These are phyloP conservation scores for Caenorhabditis sp. DNA, from an alignment of 2,888 invertebrate species.

Conservation along the genomic window DNA sequence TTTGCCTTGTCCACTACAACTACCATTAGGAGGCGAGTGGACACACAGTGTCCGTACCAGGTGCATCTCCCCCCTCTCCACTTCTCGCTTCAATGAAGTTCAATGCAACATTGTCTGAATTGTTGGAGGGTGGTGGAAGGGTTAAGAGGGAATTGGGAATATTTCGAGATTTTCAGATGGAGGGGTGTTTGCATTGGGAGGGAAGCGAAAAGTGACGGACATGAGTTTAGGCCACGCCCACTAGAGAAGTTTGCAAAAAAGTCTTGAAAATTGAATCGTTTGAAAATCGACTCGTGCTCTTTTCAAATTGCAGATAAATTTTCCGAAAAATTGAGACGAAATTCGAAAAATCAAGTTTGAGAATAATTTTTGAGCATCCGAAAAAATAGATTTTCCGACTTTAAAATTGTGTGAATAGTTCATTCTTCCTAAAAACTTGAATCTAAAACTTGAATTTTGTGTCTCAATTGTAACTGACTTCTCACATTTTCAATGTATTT, in stretches of 20 bases:
- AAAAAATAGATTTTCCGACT: no score
- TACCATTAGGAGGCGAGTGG: slow-evolving; percentile 11
- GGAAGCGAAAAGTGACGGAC: neutral
- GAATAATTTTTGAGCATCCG: no score
- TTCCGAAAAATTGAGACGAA: no score
- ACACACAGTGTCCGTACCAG: slow-evolving; percentile 50
- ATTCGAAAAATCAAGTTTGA: no score
- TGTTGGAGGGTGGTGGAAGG: neutral
- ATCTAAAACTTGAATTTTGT: no score
- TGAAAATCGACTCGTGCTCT: no score
- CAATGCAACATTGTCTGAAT: slow-evolving; percentile 48
- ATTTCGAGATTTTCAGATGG: slow-evolving; percentile 1
- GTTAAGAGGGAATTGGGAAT: neutral
- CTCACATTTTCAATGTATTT: no score
- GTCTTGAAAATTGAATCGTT: no score
- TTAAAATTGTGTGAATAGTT: no score
- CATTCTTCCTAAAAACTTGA: no score
- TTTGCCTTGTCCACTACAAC: neutral
- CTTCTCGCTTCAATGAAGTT: slow-evolving; percentile 54
- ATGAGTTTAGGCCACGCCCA: neutral
- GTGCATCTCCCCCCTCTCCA: slow-evolving; percentile 27
- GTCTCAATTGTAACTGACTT: no score
- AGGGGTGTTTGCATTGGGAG: neutral
- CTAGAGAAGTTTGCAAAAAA: neutral
- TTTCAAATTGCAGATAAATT: no score